These are phyloP conservation scores for Trachymyrmex cornetzi DNA, from an alignment of 1,140 invertebrate genomes.

Conservation along the genomic window DNA sequence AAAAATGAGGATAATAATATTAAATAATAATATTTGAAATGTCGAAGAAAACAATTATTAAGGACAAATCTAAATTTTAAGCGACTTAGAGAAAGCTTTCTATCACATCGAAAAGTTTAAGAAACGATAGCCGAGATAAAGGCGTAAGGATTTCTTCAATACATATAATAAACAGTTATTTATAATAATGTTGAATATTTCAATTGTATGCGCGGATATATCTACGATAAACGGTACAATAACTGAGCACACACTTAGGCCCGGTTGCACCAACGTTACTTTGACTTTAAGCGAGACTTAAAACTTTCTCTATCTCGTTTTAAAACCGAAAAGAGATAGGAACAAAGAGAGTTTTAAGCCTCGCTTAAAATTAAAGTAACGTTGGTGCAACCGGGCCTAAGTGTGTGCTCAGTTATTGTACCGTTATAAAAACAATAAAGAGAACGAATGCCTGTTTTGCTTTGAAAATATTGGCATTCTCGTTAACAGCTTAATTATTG, in stretches of 20 bases:
- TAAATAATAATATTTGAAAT: background rate
- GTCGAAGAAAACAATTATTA: background rate
- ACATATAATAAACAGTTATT: background rate
- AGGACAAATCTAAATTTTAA: conserved; percentile 4
- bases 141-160: background rate
- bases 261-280: too few species aligned
- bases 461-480: conserved; percentile 4
- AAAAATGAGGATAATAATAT: background rate
- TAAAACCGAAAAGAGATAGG: too few species aligned
- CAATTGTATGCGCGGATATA: background rate
- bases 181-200: background rate
- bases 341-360: too few species aligned
- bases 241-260: too few species aligned
- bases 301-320: too few species aligned
- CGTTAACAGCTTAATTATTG: conserved; percentile 10
- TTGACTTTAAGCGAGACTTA: too few species aligned
- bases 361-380: too few species aligned
- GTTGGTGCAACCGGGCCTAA: too few species aligned
- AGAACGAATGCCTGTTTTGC: background rate
- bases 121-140: background rate
- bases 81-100: background rate
- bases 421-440: conserved; percentile 4
- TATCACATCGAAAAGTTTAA: background rate
- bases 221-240: too few species aligned
- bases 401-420: background rate